phyloP scores from a whole-genome alignment of 2,113 vertebrate species.

The Butorides virescens region DNA sequence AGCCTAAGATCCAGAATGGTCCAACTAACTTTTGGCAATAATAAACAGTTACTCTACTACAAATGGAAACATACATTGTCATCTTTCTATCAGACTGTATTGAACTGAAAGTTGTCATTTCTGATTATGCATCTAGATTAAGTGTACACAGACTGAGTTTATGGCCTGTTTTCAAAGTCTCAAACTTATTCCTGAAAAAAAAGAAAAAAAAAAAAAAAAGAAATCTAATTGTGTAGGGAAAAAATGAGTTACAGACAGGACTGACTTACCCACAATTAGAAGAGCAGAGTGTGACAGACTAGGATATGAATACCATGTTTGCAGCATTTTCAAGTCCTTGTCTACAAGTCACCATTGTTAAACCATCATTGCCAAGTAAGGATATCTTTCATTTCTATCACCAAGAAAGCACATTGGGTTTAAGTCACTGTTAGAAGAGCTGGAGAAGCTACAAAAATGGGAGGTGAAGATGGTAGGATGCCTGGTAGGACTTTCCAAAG shows the following conservation, averaged over 20 bases:
- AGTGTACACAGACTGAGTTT: neutral
- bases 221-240: fast-evolving
- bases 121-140: neutral
- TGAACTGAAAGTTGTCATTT: neutral
- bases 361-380: neutral
- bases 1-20: neutral
- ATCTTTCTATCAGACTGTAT: neutral
- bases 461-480: neutral
- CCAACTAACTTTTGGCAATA: neutral
- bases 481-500: neutral
- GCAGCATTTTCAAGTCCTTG: neutral
- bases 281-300: neutral
- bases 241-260: neutral
- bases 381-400: neutral
- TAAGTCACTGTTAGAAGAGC: neutral
- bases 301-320: neutral
- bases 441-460: neutral
- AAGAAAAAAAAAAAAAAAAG: neutral
- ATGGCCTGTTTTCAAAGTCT: neutral
- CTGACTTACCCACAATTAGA: neutral
- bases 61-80: too few relatives aligned
- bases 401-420: fast-evolving
- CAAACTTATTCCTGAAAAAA: neutral
- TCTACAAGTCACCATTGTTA: neutral
- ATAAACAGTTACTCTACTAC: neutral